Conservation (phyloP, 30 jellyfish, hydroid and myxozoan species). For the Nemopilema nomurai region DNA sequence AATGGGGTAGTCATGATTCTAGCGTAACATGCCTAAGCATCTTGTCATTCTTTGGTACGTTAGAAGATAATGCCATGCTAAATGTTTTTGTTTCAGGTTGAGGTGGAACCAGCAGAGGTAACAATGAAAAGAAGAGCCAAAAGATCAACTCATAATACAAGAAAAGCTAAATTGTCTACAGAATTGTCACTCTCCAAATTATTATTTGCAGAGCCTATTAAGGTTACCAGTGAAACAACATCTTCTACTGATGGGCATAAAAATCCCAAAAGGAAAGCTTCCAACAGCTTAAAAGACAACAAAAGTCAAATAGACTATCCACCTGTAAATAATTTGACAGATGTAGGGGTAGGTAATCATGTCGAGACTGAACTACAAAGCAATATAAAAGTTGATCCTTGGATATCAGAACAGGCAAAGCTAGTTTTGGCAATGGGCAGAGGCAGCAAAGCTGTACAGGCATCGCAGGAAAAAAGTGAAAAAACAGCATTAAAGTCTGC, state of each 20-base stretch:
- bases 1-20: too few species aligned
- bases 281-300: not conserved
- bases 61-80: too few species aligned
- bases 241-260: constrained; percentile 12
- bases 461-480: constrained; percentile 8
- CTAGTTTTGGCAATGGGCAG: constrained; percentile 42
- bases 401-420: constrained; percentile 84
- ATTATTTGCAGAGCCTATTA: constrained; percentile 36
- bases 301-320: not conserved
- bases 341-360: not conserved
- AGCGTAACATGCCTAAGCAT: too few species aligned
- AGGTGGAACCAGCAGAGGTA: not conserved
- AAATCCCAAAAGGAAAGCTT: constrained; percentile 25
- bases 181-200: constrained; percentile 16
- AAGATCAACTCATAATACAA: too few species aligned
- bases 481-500: not conserved
- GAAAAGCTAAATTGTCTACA: too few species aligned
- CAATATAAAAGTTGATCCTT: constrained; percentile 49
- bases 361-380: not conserved
- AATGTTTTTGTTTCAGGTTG: not conserved
- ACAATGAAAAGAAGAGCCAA: not conserved
- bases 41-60: too few species aligned
- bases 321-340: not conserved
- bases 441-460: constrained; percentile 31
- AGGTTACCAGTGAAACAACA: constrained; percentile 27